phyloP scores from a whole-genome alignment of 1,140 invertebrate species.

The Hermatobates lingyangjiaoensis region DNA sequence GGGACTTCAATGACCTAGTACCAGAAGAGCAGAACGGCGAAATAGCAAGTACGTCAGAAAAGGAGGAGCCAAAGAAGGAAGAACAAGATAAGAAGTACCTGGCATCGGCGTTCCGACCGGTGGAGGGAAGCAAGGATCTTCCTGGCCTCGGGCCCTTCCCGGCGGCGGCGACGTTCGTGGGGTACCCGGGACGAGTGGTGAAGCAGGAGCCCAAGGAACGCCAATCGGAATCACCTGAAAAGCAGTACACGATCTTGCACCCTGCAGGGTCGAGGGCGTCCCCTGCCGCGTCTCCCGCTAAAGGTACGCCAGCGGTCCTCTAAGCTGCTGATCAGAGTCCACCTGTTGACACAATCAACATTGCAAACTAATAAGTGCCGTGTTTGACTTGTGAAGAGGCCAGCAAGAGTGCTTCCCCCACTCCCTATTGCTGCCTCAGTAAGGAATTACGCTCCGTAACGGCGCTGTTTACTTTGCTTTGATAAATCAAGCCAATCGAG shows the following conservation, averaged over 20 bases:
- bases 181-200: constrained; percentile 31
- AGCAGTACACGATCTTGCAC: constrained; percentile 67
- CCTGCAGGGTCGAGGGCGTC: constrained; percentile 54
- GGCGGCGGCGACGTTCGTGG: constrained; percentile 39
- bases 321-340: too few relatives aligned
- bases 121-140: constrained; percentile 18
- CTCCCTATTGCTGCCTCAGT: too few relatives aligned
- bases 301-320: too few relatives aligned
- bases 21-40: constrained; percentile 54
- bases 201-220: constrained; percentile 16
- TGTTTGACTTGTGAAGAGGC: too few relatives aligned
- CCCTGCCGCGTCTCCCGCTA: not conserved
- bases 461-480: too few relatives aligned
- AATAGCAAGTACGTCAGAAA: constrained; percentile 41
- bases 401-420: too few relatives aligned
- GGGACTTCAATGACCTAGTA: constrained; percentile 57
- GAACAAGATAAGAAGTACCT: constrained; percentile 20
- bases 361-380: too few relatives aligned
- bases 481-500: too few relatives aligned
- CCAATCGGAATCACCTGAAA: constrained; percentile 30
- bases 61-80: constrained; percentile 26
- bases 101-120: constrained; percentile 50
- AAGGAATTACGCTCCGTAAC: too few relatives aligned
- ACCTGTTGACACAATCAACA: too few relatives aligned
- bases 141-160: constrained; percentile 35